Conservation (phyloP, 2,797 vertebrate species). For the Geotrypetes seraphini region DNA sequence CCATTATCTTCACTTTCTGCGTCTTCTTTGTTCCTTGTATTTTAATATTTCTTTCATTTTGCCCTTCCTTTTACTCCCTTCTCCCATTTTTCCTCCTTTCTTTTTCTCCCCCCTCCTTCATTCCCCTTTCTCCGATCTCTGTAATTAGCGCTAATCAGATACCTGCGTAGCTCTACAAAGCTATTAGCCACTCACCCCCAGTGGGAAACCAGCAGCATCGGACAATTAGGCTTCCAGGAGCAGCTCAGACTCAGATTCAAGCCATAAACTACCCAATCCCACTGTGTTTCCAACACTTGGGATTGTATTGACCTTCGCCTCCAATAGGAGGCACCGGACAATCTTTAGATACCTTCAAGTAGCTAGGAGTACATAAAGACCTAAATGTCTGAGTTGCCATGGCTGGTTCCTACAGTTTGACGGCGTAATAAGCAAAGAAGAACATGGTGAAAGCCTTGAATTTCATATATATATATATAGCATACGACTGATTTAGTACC, state of each 20-base stretch:
- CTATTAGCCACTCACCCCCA: slow-evolving; percentile 43
- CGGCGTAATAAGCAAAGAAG: no score
- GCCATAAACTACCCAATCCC: slow-evolving; percentile 13
- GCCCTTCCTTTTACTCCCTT: background rate
- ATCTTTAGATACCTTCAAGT: no score
- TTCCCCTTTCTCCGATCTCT: slow-evolving; percentile 22
- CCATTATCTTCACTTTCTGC: background rate
- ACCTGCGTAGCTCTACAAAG: slow-evolving; percentile 50
- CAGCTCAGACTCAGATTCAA: slow-evolving; percentile 38
- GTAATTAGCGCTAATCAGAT: slow-evolving; percentile 63
- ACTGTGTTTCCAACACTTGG: background rate
- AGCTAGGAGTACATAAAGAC: no score
- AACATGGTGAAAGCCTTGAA: no score
- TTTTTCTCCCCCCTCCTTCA: background rate
- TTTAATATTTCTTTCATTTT: background rate
- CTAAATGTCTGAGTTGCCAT: no score
- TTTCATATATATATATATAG: no score
- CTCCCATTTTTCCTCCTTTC: accelerated
- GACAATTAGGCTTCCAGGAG: slow-evolving; percentile 46
- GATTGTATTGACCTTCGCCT: background rate
- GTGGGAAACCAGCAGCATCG: slow-evolving; percentile 45
- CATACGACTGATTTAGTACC: no score
- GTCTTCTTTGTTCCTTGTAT: background rate
- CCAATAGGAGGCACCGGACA: no score
- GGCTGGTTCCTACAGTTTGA: no score